A percentile compares a stretch with the other conserved stretches of the same genome.
phyloP scores from a whole-genome alignment of 2,113 vertebrate genomes.

The Aythya baeri region DNA sequence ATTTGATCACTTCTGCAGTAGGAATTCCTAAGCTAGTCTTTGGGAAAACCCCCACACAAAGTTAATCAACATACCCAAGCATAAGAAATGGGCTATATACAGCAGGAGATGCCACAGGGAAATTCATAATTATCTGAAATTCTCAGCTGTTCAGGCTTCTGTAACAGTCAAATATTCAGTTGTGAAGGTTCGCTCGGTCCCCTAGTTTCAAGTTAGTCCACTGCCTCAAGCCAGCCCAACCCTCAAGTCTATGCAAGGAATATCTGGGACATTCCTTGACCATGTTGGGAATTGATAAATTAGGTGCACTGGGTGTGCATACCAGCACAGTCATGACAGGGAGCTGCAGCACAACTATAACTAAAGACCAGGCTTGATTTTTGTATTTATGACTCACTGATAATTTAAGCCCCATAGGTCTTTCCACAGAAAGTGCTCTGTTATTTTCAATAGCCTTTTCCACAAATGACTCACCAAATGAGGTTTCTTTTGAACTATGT shows the following conservation, averaged over 20 bases:
- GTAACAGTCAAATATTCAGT: background rate
- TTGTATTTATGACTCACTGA: background rate
- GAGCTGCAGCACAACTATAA: background rate
- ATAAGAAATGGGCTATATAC: background rate
- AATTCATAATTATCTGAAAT: background rate
- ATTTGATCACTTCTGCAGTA: background rate
- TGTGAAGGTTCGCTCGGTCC: background rate
- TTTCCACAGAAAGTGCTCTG: background rate
- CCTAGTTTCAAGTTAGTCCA: background rate
- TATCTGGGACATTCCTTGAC: background rate
- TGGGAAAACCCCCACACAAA: background rate
- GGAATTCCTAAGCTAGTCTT: background rate
- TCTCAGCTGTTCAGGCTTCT: background rate
- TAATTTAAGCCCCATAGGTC: background rate
- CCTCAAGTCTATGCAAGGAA: background rate
- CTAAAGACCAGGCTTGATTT: background rate
- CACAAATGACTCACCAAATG: background rate
- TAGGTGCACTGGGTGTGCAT: background rate
- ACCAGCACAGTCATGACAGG: background rate
- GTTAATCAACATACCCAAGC: background rate
- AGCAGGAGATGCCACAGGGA: background rate
- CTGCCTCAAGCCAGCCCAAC: background rate
- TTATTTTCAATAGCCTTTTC: background rate
- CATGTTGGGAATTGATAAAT: background rate
- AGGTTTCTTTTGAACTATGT: background rate